These are phyloP conservation scores for Bradysia coprophila DNA, from an alignment of 1,140 invertebrate species.

Conservation along the genomic window DNA sequence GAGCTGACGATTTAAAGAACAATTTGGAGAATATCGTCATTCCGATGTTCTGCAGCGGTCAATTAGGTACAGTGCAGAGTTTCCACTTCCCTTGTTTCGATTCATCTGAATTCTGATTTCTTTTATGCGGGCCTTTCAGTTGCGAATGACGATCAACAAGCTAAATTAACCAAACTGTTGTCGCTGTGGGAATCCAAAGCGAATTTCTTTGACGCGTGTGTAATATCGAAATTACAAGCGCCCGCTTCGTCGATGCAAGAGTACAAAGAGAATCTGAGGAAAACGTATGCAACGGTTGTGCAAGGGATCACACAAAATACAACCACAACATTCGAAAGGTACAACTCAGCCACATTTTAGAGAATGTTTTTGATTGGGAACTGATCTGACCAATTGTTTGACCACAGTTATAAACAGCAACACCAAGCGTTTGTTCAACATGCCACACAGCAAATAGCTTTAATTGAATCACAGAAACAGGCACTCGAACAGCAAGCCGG, in stretches of 20 bases:
- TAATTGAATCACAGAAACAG: slow-evolving; percentile 60
- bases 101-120: neutral
- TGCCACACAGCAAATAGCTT: slow-evolving; percentile 72
- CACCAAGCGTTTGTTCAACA: slow-evolving; percentile 90
- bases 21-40: slow-evolving; percentile 84
- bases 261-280: slow-evolving; percentile 65
- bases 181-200: slow-evolving; percentile 91
- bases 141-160: slow-evolving; percentile 68
- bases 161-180: slow-evolving; percentile 79
- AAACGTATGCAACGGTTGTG: slow-evolving; percentile 56
- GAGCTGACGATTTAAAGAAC: slow-evolving; percentile 78
- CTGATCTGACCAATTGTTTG: neutral
- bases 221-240: slow-evolving; percentile 68
- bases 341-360: slow-evolving; percentile 9
- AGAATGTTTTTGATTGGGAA: neutral
- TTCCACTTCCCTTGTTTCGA: neutral
- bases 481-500: slow-evolving; percentile 41
- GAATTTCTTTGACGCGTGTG: slow-evolving; percentile 74
- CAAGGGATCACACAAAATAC: slow-evolving; percentile 52
- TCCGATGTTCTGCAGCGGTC: slow-evolving; percentile 90
- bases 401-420: slow-evolving; percentile 63
- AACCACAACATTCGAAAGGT: slow-evolving; percentile 56
- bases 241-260: slow-evolving; percentile 62
- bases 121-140: too few species aligned
- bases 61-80: slow-evolving; percentile 38